Evolutionary conservation across 1,140 invertebrate genomes (phyloP), one percentile per base, ranked within the genome.

Genomic region (Orius insidiosus): DNA sequence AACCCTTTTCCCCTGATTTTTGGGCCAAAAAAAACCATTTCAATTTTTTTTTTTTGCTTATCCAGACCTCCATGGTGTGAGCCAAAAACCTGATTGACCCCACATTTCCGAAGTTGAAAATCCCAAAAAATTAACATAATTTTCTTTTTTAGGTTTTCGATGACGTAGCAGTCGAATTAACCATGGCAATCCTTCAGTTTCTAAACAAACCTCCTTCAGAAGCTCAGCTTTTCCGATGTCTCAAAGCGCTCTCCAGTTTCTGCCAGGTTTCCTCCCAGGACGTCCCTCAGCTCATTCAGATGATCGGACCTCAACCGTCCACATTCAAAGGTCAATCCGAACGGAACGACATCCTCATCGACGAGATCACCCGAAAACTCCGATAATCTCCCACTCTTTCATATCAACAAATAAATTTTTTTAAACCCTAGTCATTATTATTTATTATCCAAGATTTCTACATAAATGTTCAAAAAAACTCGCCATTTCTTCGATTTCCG

Each of bases 101-200:
- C n/a, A n/a, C n/a, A n/a, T n/a, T n/a, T n/a, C n/a, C n/a, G n/a
- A n/a, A n/a, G n/a, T n/a, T n/a, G n/a, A n/a, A n/a, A n/a, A n/a
- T n/a, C n/a, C n/a, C n/a, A n/a, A n/a, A n/a, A n/a, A 15, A 16
- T n/a, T 49, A 30, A 14, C 10, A n/a, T n/a, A 5, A 33, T 36
- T 19, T n/a, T 15, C n/a, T n/a, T 35, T 49, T 60, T 11, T 58
- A 90, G 85, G 83, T 92, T 11, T 93, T 92, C 62, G 88, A 94
- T 61, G 88, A 94, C 59, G 80, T 90, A 10, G 86, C 87, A 24
- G 84, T 89, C 13, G 88, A 94, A 63, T 61, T 94, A 53, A 77
- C 85, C 10, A 88, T 90, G 80, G 87, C 87, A n/a, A 66, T 90
- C 52, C 71, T 92, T 14, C 87, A 93, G 68, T 89, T 78, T 64